Percentiles rank a stretch among this genome's conserved stretches.
phyloP scores from a whole-genome alignment of 2,888 invertebrate genomes.

The Eupithecia pulchellata region DNA sequence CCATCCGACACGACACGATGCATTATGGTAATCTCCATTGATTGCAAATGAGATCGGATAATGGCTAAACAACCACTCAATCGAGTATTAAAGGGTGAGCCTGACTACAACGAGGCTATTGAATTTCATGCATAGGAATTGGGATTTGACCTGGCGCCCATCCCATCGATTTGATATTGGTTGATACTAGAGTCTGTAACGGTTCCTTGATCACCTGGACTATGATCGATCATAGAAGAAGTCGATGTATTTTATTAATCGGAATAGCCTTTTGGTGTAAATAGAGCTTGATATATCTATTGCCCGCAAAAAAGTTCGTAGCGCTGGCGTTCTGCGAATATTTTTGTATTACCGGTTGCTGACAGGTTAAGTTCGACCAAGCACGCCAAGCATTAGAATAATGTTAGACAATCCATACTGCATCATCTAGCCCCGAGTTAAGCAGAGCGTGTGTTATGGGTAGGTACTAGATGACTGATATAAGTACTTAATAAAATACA shows the following conservation, averaged over 20 bases:
- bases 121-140: slow-evolving; percentile 20
- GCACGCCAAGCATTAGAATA: no score
- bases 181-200: not conserved
- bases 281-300: not conserved
- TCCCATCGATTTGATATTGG: not conserved
- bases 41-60: slow-evolving; percentile 78
- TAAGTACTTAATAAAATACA: no score
- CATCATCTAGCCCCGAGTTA: no score
- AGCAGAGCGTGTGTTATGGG: no score
- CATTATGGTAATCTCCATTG: slow-evolving; percentile 78
- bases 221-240: not conserved
- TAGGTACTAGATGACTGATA: no score
- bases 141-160: not conserved
- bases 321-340: slow-evolving; percentile 8
- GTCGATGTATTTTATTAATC: not conserved
- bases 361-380: slow-evolving; percentile 13
- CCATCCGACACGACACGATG: slow-evolving; percentile 60
- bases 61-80: slow-evolving; percentile 51
- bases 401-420: no score
- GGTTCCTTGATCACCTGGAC: not conserved
- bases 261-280: not conserved
- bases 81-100: slow-evolving; percentile 36
- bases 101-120: slow-evolving; percentile 22
- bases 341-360: not conserved
- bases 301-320: not conserved